Base-by-base conservation (phyloP, 2,888 invertebrate genomes). In the Melinaea marsaeus region DNA sequence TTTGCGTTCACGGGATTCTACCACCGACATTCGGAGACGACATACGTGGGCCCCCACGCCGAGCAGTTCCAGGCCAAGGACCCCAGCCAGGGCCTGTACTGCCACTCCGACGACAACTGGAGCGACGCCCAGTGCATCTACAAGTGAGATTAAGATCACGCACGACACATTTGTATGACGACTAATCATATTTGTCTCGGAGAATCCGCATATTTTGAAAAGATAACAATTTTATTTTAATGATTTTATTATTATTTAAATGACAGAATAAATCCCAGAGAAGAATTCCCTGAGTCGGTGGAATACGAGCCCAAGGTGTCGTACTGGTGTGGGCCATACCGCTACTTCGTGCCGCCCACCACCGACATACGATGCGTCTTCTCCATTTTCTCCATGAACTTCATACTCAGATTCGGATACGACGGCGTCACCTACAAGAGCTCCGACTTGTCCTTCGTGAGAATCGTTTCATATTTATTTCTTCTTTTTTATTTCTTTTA, bases 321-420 rank as follows among this genome's bases (percentile, higher is more conserved):
- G 0, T 90, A 90, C 80, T 86, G 81, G 82, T 90, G 90, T 69
- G 90, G 90, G 0, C 87, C 90, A 0, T 88, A 89, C 71, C 83
- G 90, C 2, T 90, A 90, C 77, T 90, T 89, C 79, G 80, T 90
- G n/a, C 90, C 90, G 0, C 85, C 90, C 35, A 90, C 90, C 0
- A 89, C 88, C 0, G 90, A 90, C 74, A 84, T 90, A 4, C 75
- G 90, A 5, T 90, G 90, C 63, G 84, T 90, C 61, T 90, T 90
- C 81, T 86, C 86, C n/a, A 86, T 90, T 13, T 89, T 90, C 73
- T 81, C 89, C 6, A 90, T 90, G 90, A 90, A 90, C 73, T 90
- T 90, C 68, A 77, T 90, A 7, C 81, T 90, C 62, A 72, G 88
- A 0, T 90, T 90, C 60, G 90, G 87, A 0, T 89, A 88, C 64